A percentile compares a stretch with the other conserved stretches of the same genome.
Evolutionary conservation across 2,797 vertebrate species (phyloP).

Genomic region (Phoebastria nigripes): DNA sequence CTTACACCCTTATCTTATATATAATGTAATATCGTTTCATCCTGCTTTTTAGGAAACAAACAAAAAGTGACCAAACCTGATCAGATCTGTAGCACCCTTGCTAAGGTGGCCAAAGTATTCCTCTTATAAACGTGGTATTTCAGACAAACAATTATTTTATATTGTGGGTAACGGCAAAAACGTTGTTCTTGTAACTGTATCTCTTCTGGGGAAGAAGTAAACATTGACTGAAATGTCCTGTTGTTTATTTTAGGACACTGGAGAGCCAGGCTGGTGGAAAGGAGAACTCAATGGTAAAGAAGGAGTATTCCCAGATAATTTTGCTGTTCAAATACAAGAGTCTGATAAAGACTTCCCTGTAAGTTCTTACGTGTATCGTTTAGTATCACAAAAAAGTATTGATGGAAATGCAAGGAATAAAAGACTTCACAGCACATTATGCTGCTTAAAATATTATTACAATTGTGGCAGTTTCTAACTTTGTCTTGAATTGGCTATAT

Average conservation of each 20-base stretch:
- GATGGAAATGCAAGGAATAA: not conserved
- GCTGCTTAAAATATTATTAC: not conserved
- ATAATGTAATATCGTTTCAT: not conserved
- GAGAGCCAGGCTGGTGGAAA: constrained; percentile 93
- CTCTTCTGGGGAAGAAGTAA: not conserved
- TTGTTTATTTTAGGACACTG: constrained; percentile 83
- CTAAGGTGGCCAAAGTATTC: not conserved
- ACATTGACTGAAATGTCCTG: not conserved
- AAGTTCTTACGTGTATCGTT: not conserved
- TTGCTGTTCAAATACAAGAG: constrained; percentile 83
- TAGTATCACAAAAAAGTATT: not conserved
- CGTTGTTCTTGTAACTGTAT: not conserved
- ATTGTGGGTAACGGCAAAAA: not conserved
- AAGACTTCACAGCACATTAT: not conserved
- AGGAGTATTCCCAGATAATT: constrained; percentile 94
- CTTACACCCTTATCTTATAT: not conserved
- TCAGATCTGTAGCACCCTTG: not conserved
- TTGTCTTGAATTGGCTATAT: not conserved
- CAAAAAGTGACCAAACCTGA: not conserved
- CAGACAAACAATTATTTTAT: not conserved
- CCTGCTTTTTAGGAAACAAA: not conserved
- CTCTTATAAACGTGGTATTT: not conserved
- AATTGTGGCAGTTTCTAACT: not conserved
- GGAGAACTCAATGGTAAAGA: constrained; percentile 87
- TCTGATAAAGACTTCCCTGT: constrained; percentile 88